Percentiles rank a stretch among this genome's conserved stretches.
Conservation (phyloP, 92 coral and sea anemone species). For the Parazoanthus atlanticus region DNA sequence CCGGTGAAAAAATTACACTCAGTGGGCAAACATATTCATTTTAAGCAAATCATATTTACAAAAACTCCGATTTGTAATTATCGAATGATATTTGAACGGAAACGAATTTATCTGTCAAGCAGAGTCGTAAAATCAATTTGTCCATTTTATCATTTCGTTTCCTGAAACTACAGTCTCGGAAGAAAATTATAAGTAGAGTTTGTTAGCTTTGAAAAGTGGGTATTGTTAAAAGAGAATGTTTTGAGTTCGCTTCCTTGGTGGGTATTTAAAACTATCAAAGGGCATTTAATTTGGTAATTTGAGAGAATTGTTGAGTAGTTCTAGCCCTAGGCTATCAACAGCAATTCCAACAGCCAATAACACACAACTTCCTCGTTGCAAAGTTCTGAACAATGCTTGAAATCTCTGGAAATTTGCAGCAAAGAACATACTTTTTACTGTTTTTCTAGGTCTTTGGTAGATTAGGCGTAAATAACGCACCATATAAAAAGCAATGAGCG, state of each 20-base stretch:
- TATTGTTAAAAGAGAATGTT: constrained; percentile 50
- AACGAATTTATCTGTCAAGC: constrained; percentile 62
- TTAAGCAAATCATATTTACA: constrained; percentile 54
- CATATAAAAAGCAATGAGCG: not conserved
- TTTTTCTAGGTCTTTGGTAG: not conserved
- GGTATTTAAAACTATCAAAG: constrained; percentile 77
- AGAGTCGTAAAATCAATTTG: constrained; percentile 43
- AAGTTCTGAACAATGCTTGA: not conserved
- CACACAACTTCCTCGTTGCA: not conserved
- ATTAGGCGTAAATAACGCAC: not conserved
- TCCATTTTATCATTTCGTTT: constrained; percentile 22
- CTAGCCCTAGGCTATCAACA: constrained; percentile 52
- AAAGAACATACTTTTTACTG: not conserved
- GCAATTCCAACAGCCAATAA: not conserved
- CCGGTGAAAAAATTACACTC: constrained; percentile 77
- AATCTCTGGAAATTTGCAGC: not conserved
- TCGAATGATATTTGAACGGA: constrained; percentile 67
- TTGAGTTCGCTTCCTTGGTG: constrained; percentile 66
- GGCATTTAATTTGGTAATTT: constrained; percentile 74
- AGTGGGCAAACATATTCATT: constrained; percentile 65
- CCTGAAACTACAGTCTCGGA: constrained; percentile 58
- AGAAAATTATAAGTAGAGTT: constrained; percentile 37
- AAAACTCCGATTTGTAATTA: constrained; percentile 70
- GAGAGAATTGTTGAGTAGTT: constrained; percentile 58
- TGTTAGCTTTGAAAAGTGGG: constrained; percentile 59